Conservation (phyloP, 2,888 invertebrate genomes). For the Tipula lateralis region DNA sequence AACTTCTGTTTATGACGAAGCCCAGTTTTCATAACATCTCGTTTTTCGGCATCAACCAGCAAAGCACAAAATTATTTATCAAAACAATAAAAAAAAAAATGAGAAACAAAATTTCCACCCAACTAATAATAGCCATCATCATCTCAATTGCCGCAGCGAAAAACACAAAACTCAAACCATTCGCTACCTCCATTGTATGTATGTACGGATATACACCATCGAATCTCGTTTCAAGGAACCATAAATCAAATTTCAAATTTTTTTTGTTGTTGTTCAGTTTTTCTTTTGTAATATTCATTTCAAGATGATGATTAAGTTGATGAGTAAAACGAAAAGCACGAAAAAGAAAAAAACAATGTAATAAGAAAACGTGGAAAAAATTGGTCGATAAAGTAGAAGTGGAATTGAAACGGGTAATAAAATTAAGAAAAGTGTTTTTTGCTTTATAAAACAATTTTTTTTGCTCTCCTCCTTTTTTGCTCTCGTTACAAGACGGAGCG, state of each 20-base stretch:
- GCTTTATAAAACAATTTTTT: not conserved
- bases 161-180: not conserved
- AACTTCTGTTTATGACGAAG: not conserved
- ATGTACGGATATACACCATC: not conserved
- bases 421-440: slow-evolving; percentile 5
- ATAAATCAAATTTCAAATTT: not conserved
- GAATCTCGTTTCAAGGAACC: not conserved
- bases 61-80: not conserved
- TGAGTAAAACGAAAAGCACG: not conserved
- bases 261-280: not conserved
- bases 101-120: not conserved
- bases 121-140: not conserved
- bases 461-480: not conserved
- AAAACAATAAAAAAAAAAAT: not conserved
- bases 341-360: not conserved
- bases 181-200: not conserved
- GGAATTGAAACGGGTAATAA: slow-evolving; percentile 11
- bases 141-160: not conserved
- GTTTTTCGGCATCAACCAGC: not conserved
- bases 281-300: not conserved
- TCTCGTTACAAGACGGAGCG: not conserved
- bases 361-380: not conserved
- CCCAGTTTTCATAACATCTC: not conserved
- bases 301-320: slow-evolving; percentile 24
- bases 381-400: slow-evolving; percentile 3